Evolutionary conservation across 2,888 invertebrate species (phyloP).

Genomic region (Ferrisia virgata): DNA sequence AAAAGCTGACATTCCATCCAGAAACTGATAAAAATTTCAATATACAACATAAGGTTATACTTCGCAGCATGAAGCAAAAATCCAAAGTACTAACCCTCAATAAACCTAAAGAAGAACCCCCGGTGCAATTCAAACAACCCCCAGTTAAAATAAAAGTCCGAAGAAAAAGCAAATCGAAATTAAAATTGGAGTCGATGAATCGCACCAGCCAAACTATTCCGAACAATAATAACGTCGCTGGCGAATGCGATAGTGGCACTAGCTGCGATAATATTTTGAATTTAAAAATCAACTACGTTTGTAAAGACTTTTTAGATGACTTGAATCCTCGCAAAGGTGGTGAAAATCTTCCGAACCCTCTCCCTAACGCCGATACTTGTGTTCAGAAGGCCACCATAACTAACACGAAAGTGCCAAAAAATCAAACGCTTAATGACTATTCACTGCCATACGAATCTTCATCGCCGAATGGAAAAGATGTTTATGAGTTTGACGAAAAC

Average conservation of each 20-base stretch:
- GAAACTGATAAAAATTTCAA: conserved; percentile 26
- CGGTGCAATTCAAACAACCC: not conserved
- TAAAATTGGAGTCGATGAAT: not conserved
- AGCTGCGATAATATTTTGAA: conserved; percentile 1
- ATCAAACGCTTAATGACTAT: not conserved
- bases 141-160: conserved; percentile 29
- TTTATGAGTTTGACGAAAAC: conserved; percentile 39
- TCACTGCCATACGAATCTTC: conserved; percentile 19
- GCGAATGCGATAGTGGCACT: not conserved
- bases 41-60: not conserved
- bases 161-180: not conserved
- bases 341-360: not conserved
- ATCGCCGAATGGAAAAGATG: conserved; percentile 27
- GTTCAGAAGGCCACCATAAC: not conserved
- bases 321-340: conserved; percentile 20
- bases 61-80: not conserved
- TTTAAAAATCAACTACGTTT: conserved; percentile 9
- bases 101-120: not conserved
- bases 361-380: not conserved
- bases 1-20: conserved; percentile 32
- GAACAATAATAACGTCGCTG: not conserved
- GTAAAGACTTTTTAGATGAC: conserved; percentile 22
- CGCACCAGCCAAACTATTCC: not conserved
- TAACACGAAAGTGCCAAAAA: not conserved
- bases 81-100: not conserved